These are phyloP conservation scores for Pheosia gnoma DNA, from an alignment of 2,888 invertebrate species.

Conservation along the genomic window DNA sequence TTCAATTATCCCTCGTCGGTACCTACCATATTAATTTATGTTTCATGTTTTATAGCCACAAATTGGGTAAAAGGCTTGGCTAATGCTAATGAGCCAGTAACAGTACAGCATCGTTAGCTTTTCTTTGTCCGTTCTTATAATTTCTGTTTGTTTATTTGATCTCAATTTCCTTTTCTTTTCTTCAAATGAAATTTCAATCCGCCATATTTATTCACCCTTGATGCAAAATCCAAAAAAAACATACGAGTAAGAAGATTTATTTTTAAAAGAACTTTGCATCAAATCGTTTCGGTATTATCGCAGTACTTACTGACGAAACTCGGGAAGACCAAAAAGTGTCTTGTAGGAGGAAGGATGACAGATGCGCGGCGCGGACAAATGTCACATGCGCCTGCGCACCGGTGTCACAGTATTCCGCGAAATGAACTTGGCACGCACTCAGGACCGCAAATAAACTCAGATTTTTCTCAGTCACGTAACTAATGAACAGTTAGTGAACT, in stretches of 20 bases:
- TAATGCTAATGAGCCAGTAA: too few species aligned
- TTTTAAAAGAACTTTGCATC: not conserved
- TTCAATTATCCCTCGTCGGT: too few species aligned
- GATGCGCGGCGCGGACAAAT: conserved; percentile 43
- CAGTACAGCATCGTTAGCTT: too few species aligned
- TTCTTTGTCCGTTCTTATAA: too few species aligned
- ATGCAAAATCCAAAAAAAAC: too few species aligned
- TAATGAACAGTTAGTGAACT: conserved; percentile 54
- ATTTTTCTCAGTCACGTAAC: conserved; percentile 69
- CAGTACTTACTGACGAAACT: conserved; percentile 8
- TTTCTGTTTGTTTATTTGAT: too few species aligned
- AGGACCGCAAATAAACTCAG: conserved; percentile 45
- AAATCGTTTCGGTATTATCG: not conserved
- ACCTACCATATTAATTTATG: too few species aligned
- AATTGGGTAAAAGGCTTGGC: too few species aligned
- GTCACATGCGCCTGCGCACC: conserved; percentile 32
- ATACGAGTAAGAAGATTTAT: not conserved
- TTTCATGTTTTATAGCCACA: too few species aligned
- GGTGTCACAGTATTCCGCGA: conserved; percentile 40
- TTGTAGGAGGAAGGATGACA: conserved; percentile 59
- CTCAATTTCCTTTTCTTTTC: too few species aligned
- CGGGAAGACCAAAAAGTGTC: conserved; percentile 33
- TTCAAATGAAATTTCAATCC: too few species aligned
- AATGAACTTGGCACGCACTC: conserved; percentile 28
- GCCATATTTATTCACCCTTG: too few species aligned